A percentile compares a stretch with the other conserved stretches of the same genome.
These are phyloP conservation scores for Arremon aurantiirostris DNA, from an alignment of 2,797 vertebrate genomes.

Conservation along the genomic window DNA sequence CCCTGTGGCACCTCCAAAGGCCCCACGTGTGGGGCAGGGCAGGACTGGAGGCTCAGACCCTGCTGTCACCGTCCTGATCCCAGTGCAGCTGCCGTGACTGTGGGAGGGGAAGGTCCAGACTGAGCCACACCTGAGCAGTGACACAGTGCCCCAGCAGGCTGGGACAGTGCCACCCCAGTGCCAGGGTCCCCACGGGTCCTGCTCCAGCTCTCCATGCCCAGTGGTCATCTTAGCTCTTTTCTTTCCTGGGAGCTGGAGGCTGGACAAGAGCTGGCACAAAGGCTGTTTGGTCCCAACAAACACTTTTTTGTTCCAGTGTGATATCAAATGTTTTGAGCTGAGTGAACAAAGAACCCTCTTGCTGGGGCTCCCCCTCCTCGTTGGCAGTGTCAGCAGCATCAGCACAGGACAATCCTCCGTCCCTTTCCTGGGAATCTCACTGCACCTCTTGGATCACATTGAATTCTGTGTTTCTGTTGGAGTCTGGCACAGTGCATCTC, in stretches of 20 bases:
- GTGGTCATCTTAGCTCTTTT: fast-evolving
- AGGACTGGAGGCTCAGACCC: fast-evolving
- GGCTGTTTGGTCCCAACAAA: neutral
- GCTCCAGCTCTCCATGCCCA: neutral
- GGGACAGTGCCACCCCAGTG: fast-evolving
- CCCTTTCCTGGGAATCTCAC: neutral
- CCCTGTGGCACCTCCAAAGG: neutral
- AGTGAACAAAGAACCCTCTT: neutral
- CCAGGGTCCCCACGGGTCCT: fast-evolving
- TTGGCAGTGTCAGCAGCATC: neutral
- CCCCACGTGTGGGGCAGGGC: fast-evolving
- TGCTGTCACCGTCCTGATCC: fast-evolving
- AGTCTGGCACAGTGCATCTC: neutral
- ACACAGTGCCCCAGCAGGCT: neutral
- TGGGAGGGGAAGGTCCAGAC: neutral
- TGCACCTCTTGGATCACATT: neutral
- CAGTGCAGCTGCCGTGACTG: neutral
- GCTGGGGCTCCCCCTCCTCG: neutral
- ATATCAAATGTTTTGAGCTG: neutral
- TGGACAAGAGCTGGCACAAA: neutral
- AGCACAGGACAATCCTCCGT: neutral
- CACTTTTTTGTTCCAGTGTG: neutral
- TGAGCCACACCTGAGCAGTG: neutral
- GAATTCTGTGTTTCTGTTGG: neutral
- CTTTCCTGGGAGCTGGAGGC: neutral